Percentiles rank a stretch among this genome's conserved stretches.
Evolutionary conservation across 2,113 vertebrate genomes (phyloP).

Genomic region (Scortum barcoo): DNA sequence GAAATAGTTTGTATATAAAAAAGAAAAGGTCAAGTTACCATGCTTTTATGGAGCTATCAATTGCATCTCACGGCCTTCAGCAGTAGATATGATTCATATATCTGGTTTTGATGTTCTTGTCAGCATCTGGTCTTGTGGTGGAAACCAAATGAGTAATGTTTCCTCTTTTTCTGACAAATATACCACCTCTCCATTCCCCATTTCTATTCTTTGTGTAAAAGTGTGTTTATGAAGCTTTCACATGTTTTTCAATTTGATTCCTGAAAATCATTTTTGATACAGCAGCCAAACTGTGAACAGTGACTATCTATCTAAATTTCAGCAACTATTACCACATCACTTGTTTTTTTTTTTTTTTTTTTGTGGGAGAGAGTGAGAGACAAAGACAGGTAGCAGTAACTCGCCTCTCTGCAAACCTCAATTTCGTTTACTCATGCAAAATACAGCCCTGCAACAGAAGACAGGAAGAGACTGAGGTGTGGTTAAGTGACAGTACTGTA

Average conservation of each 20-base stretch:
- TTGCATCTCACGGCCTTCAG: background rate
- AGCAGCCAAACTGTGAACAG: background rate
- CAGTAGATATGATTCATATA: background rate
- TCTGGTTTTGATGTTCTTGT: background rate
- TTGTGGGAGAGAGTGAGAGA: background rate
- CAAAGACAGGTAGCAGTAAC: background rate
- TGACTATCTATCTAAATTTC: background rate
- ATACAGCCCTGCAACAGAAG: background rate
- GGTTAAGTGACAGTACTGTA: background rate
- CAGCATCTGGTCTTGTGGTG: background rate
- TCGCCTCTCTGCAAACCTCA: background rate
- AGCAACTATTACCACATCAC: background rate
- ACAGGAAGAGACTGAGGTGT: conserved; percentile 6
- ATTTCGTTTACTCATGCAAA: background rate
- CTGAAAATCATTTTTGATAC: background rate
- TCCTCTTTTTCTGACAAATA: background rate
- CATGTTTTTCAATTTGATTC: background rate
- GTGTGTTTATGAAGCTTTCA: background rate
- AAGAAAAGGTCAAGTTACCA: background rate
- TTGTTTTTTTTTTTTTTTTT: no score
- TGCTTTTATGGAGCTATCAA: background rate
- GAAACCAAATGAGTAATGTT: background rate
- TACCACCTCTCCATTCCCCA: background rate
- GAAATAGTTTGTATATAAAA: no score
- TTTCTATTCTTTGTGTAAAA: background rate